Percentiles rank a stretch among this genome's conserved stretches.
phyloP scores from a whole-genome alignment of 2,113 vertebrate genomes.

The Xiphophorus maculatus region DNA sequence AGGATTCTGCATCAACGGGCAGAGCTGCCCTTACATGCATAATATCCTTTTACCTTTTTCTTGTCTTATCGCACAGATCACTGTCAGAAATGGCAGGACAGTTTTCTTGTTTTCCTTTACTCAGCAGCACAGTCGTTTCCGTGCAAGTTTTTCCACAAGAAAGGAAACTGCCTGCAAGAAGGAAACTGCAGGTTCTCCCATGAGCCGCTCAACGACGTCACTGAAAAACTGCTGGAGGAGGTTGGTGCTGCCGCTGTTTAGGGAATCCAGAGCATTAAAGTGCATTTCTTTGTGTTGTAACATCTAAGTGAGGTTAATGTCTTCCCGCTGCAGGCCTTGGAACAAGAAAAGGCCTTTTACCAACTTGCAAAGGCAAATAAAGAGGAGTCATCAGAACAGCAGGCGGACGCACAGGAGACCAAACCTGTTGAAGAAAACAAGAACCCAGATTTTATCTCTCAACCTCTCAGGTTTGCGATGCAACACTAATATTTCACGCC shows the following conservation, averaged over 20 bases:
- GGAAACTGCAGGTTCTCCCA: constrained; percentile 92
- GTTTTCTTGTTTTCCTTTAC: constrained; percentile 79
- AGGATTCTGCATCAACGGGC: constrained; percentile 89
- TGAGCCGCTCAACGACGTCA: constrained; percentile 85
- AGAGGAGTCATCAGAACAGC: not conserved
- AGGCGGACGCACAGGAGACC: not conserved
- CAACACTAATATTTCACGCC: not conserved
- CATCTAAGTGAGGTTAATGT: not conserved
- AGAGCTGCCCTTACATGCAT: constrained; percentile 93
- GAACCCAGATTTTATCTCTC: not conserved
- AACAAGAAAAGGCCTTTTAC: constrained; percentile 69
- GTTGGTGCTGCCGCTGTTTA: constrained; percentile 66
- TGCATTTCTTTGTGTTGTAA: not conserved
- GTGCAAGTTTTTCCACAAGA: constrained; percentile 93
- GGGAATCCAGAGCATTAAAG: not conserved
- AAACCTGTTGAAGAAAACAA: not conserved
- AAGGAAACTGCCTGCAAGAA: constrained; percentile 85
- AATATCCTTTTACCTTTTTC: constrained; percentile 88
- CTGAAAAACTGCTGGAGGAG: constrained; percentile 85
- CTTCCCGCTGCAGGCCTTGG: constrained; percentile 77
- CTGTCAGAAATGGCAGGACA: not conserved
- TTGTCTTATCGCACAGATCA: not conserved
- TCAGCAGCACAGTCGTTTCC: constrained; percentile 87
- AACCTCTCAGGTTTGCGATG: constrained; percentile 47
- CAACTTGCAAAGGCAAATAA: constrained; percentile 27